Base-by-base conservation (phyloP, 2,797 vertebrate genomes). In the Acipenser oxyrinchus region DNA sequence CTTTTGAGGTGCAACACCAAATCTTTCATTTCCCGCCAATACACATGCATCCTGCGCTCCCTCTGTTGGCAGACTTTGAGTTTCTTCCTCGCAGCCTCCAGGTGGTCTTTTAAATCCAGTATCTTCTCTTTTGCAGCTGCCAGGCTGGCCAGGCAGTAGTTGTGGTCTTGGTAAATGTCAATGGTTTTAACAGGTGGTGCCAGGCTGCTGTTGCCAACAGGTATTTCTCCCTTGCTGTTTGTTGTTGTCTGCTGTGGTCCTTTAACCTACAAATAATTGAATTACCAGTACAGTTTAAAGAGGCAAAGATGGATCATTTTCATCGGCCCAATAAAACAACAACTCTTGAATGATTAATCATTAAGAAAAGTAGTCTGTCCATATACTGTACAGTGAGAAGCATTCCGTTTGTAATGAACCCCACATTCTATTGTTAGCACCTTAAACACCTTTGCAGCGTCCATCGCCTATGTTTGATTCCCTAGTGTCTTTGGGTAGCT, bases 91-190 rank as follows among this genome's bases (percentile, higher is more conserved):
- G 62, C 62, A n/a, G 49, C 49, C 62, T 64, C 62, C 62, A 64
- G 62, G 3, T 49, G 62, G n/a, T 49, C 48, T 49, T 64, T 49
- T 6, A 64, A 49, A n/a, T 51, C 62, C 6, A 2, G 50, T n/a
- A 64, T 64, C 62, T 64, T 64, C 62, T 64, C 62, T 15, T 64
- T 64, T n/a, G 62, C 62, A 6, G 49, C 62, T 15, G 49, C n/a
- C 18, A 64, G 49, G 48, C 62, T 64, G 48, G 51, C 48, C 12
- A 64, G 49, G 37, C 62, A 64, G 62, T 64, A 64, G 62, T 13
- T 51, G 62, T 64, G 62, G 49, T 64, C 62, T 48, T 64, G 49
- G 8, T 64, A 64, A 4, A 64, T 49, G 37, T 64, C 49, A 3
- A 51, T n/a, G 7, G 5, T 12, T 6, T 15, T 7, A n/a, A 8